These are phyloP conservation scores for Baccha elongata DNA, from an alignment of 2,888 invertebrate species.

Conservation along the genomic window DNA sequence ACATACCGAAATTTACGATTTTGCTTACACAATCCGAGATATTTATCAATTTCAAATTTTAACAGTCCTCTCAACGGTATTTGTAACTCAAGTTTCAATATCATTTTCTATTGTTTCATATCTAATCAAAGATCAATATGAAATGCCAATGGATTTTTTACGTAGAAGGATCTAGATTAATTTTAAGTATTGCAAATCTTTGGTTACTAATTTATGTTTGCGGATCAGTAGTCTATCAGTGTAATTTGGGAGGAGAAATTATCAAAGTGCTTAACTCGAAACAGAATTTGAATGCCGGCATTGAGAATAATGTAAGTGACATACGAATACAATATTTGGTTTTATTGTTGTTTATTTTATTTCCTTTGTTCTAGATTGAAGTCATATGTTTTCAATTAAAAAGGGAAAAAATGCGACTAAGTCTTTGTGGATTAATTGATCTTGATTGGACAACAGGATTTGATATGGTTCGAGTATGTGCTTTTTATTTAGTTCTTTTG, in stretches of 20 bases:
- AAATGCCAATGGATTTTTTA: slow-evolving; percentile 20
- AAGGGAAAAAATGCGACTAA: slow-evolving; percentile 27
- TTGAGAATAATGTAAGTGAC: slow-evolving; percentile 37
- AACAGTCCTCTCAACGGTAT: slow-evolving; percentile 12
- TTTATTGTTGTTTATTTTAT: neutral
- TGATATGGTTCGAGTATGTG: slow-evolving; percentile 2
- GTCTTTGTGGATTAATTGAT: slow-evolving; percentile 36
- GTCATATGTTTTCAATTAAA: slow-evolving; percentile 38
- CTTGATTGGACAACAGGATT: slow-evolving; percentile 42
- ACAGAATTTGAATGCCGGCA: slow-evolving; percentile 1
- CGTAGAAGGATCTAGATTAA: neutral
- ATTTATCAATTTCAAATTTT: slow-evolving; percentile 38
- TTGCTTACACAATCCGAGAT: neutral
- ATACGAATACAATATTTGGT: neutral
- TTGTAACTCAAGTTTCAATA: slow-evolving; percentile 27
- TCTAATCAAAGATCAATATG: slow-evolving; percentile 5
- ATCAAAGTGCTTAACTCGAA: slow-evolving; percentile 17
- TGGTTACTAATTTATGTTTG: slow-evolving; percentile 35
- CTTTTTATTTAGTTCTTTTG: slow-evolving; percentile 20
- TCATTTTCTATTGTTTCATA: slow-evolving; percentile 32
- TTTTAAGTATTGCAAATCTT: slow-evolving; percentile 8
- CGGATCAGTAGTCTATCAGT: slow-evolving; percentile 28
- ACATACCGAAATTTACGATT: slow-evolving; percentile 24
- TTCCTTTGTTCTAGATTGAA: slow-evolving; percentile 37
- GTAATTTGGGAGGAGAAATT: slow-evolving; percentile 26